These are phyloP conservation scores for Alces alces DNA, from an alignment of 2,113 vertebrate genomes.

Conservation along the genomic window DNA sequence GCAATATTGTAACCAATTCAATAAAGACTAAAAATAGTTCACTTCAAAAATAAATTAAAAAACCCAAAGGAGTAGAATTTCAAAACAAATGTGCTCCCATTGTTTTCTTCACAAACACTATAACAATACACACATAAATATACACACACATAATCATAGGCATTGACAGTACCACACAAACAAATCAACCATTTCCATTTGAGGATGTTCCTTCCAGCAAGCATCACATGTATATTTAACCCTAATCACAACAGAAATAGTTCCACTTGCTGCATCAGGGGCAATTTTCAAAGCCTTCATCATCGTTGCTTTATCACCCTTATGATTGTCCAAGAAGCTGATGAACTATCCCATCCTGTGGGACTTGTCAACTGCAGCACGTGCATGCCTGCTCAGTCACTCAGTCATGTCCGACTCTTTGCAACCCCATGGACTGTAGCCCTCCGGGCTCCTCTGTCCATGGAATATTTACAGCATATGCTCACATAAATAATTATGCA, in stretches of 20 bases:
- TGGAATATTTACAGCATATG: not conserved
- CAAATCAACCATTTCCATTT: not conserved
- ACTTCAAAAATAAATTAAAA: not conserved
- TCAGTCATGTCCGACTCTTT: not conserved
- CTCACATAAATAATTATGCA: not conserved
- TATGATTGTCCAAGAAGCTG: rapidly evolving
- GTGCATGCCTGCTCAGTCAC: not conserved
- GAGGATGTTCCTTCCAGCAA: not conserved
- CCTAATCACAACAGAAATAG: not conserved
- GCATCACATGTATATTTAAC: not conserved
- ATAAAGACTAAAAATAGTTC: not conserved
- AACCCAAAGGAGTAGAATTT: not conserved
- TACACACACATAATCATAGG: not conserved
- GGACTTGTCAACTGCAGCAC: not conserved
- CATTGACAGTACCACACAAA: not conserved
- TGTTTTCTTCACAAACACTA: not conserved
- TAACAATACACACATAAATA: not conserved
- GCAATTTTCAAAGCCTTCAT: not conserved
- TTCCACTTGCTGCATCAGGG: not conserved
- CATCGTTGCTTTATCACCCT: no score
- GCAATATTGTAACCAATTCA: not conserved
- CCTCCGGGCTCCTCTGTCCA: not conserved
- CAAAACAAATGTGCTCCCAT: not conserved
- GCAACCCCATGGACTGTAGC: not conserved
- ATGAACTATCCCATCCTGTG: not conserved